Conservation (phyloP, 2,888 invertebrate species). For the Hydraecia micacea region DNA sequence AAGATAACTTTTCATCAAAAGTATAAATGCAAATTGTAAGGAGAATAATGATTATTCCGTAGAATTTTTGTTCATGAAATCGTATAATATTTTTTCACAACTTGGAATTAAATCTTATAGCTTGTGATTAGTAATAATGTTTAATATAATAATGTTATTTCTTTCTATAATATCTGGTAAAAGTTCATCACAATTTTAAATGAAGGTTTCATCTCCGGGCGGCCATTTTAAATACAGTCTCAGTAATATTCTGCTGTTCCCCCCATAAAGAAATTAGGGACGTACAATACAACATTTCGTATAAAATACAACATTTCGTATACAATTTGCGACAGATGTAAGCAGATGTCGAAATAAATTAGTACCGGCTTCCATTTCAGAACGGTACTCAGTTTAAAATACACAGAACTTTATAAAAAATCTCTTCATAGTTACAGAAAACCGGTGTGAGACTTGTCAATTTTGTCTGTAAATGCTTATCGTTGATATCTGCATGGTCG, state of each 20-base stretch:
- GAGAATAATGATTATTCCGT: background rate
- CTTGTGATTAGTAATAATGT: background rate
- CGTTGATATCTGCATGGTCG: background rate
- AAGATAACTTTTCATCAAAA: background rate
- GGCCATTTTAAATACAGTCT: conserved; percentile 13
- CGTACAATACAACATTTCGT: background rate
- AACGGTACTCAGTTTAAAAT: conserved; percentile 11
- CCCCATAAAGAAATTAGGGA: conserved; percentile 5
- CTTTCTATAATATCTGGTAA: background rate
- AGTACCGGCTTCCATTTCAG: background rate
- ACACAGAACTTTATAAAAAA: background rate
- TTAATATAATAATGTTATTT: background rate
- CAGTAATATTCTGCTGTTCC: conserved; percentile 8
- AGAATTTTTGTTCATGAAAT: background rate
- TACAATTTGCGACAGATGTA: conserved; percentile 40
- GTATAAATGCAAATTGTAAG: background rate
- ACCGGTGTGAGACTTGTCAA: background rate
- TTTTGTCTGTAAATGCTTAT: background rate
- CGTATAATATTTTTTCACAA: background rate
- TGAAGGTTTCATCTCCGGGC: background rate
- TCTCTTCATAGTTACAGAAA: background rate
- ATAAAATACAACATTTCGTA: conserved; percentile 13
- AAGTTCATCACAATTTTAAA: conserved; percentile 13
- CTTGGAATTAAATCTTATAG: background rate
- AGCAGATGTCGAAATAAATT: conserved; percentile 41